Conservation (phyloP, 2,888 invertebrate genomes). For the Chaitophorus viminalis region DNA sequence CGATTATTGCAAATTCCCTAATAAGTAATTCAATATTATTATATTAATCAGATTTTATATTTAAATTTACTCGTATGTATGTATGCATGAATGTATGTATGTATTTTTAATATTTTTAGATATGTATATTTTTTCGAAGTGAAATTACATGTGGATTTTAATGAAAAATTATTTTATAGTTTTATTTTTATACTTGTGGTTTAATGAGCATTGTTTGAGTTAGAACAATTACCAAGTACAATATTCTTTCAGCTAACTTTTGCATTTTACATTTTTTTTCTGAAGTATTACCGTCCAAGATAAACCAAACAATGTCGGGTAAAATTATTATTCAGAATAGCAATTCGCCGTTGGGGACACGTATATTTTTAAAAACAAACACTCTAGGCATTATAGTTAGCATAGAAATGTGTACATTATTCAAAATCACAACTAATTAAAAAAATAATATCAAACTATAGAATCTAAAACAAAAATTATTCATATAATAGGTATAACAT, state of each 20-base stretch:
- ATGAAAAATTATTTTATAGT: neutral
- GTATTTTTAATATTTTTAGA: neutral
- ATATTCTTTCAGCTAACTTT: neutral
- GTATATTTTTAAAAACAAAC: slow-evolving; percentile 28
- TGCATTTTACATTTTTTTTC: slow-evolving; percentile 1
- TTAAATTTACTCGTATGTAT: too few species aligned
- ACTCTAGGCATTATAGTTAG: slow-evolving; percentile 9
- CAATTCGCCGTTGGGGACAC: neutral
- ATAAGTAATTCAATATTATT: too few species aligned
- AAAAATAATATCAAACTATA: neutral
- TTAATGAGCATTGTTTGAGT: neutral
- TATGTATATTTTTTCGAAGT: neutral
- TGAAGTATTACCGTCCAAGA: neutral
- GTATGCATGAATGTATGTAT: too few species aligned
- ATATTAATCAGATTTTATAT: too few species aligned
- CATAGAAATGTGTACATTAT: slow-evolving; percentile 44
- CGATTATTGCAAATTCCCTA: too few species aligned
- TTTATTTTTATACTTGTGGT: neutral
- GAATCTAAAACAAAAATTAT: too few species aligned
- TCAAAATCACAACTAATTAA: slow-evolving; percentile 33
- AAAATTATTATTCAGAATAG: slow-evolving; percentile 45
- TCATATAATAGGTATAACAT: too few species aligned
- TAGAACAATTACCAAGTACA: neutral
- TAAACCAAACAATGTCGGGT: slow-evolving; percentile 6
- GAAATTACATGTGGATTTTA: neutral